phyloP scores from a whole-genome alignment of 1,140 invertebrate species.

The Elymnias hypermnestra region DNA sequence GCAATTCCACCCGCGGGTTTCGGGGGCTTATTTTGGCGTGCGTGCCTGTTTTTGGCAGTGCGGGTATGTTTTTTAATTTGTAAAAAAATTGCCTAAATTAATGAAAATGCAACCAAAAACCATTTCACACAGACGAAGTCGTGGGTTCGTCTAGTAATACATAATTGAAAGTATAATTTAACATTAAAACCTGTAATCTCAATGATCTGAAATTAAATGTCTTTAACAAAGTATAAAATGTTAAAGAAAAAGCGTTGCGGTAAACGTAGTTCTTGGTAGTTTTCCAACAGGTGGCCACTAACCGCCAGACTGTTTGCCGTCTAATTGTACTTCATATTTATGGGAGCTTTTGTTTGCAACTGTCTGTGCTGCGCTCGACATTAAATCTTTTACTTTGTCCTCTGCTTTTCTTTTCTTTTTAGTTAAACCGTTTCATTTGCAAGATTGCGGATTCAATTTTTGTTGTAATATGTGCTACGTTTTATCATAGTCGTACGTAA shows the following conservation, averaged over 20 bases:
- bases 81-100: no score
- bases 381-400: constrained; percentile 18
- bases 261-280: constrained; percentile 1
- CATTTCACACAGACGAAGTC: no score
- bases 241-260: not conserved
- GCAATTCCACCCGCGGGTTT: no score
- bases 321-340: constrained; percentile 23
- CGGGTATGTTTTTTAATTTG: no score
- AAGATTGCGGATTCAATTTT: constrained; percentile 13
- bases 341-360: constrained; percentile 12
- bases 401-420: constrained; percentile 14
- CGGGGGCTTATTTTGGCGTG: no score
- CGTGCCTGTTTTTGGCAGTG: no score
- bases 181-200: no score
- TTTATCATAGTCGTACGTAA: no score
- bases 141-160: no score
- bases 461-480: not conserved
- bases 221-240: constrained; percentile 1
- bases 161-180: no score
- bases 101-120: no score
- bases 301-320: constrained; percentile 10
- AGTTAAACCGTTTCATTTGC: constrained; percentile 11
- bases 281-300: constrained; percentile 15
- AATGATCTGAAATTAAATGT: no score
- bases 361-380: constrained; percentile 7